Conservation (phyloP, 1,140 invertebrate species). For the Zaprionus kolodkinae region DNA sequence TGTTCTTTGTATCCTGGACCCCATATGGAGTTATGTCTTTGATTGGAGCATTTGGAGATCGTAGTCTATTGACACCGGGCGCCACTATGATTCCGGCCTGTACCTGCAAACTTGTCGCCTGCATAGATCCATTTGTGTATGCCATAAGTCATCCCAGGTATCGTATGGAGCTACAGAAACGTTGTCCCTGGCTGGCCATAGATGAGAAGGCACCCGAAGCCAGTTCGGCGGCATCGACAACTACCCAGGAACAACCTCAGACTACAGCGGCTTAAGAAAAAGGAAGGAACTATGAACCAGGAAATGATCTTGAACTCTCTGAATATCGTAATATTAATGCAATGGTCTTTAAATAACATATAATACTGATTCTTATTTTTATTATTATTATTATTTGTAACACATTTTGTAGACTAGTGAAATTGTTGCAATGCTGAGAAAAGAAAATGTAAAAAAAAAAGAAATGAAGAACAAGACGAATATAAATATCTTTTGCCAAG, state of each 20-base stretch:
- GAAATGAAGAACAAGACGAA: neutral
- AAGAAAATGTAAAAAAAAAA: conserved; percentile 32
- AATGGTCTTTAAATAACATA: conserved; percentile 23
- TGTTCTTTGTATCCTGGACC: conserved; percentile 93
- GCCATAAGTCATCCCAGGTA: conserved; percentile 94
- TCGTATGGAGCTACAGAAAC: conserved; percentile 87
- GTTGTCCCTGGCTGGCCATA: conserved; percentile 87
- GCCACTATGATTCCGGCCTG: conserved; percentile 94
- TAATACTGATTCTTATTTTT: neutral
- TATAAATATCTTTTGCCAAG: conserved; percentile 35
- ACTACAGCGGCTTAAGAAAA: conserved; percentile 53
- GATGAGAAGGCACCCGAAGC: conserved; percentile 85
- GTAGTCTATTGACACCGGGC: conserved; percentile 90
- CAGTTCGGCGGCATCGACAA: conserved; percentile 73
- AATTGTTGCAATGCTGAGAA: conserved; percentile 31
- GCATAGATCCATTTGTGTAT: conserved; percentile 93
- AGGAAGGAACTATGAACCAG: conserved; percentile 14
- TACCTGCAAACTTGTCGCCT: conserved; percentile 92
- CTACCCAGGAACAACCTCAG: conserved; percentile 70
- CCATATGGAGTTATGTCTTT: conserved; percentile 90
- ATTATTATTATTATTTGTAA: conserved; percentile 2
- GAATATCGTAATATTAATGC: conserved; percentile 31
- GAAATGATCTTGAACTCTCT: conserved; percentile 2
- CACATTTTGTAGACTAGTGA: conserved; percentile 2
- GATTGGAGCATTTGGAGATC: conserved; percentile 93